Evolutionary conservation across 2,113 vertebrate genomes (phyloP).

Genomic region (Synodontis membranacea): DNA sequence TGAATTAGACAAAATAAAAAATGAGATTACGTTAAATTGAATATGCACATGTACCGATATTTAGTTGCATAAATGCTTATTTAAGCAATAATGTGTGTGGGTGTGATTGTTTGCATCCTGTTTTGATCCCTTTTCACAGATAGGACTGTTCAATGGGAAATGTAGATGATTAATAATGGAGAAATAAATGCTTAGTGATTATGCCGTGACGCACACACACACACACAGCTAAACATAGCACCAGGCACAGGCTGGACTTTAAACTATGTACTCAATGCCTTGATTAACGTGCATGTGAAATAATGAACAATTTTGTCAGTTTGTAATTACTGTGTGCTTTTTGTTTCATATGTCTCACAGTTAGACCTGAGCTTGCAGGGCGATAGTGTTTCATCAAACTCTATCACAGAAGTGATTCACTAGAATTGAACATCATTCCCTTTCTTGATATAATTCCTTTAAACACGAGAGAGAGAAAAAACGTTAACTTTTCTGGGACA

Average conservation of each 20-base stretch:
- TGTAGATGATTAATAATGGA: conserved; percentile 28
- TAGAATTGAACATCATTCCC: neutral
- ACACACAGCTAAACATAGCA: conserved; percentile 39
- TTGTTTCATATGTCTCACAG: neutral
- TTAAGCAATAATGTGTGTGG: neutral
- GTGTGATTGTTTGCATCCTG: conserved; percentile 22
- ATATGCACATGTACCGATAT: neutral
- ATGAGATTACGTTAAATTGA: neutral
- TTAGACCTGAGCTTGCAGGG: neutral
- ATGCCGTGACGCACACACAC: conserved; percentile 39
- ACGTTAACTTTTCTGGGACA: neutral
- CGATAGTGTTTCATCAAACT: neutral
- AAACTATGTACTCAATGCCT: neutral
- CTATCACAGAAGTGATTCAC: neutral
- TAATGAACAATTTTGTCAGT: neutral
- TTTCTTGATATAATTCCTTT: neutral
- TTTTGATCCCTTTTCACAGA: conserved; percentile 9
- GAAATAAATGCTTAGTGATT: conserved; percentile 29
- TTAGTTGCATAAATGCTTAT: neutral
- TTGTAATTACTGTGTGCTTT: neutral
- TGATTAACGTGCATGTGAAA: neutral
- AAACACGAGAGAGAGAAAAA: too few relatives aligned
- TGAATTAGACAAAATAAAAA: neutral
- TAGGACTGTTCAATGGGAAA: conserved; percentile 26
- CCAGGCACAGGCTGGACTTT: neutral